A percentile compares a stretch with the other conserved stretches of the same genome.
These are phyloP conservation scores for Borostomias antarcticus DNA, from an alignment of 2,797 vertebrate genomes.

Conservation along the genomic window DNA sequence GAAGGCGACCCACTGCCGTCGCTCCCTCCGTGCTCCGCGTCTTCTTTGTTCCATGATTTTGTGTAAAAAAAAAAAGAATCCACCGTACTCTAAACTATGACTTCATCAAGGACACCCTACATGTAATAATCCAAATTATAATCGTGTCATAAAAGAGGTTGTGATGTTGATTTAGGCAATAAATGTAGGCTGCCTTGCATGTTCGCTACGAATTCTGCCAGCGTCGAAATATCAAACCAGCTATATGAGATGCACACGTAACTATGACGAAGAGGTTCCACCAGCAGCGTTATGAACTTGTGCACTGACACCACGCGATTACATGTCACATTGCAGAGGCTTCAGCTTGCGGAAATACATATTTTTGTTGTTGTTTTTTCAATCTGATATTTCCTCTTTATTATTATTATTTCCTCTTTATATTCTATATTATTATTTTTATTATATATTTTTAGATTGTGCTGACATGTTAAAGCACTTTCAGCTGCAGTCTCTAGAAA, in stretches of 20 bases:
- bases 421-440: too few relatives aligned
- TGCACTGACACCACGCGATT: constrained; percentile 9
- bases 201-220: not conserved
- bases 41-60: constrained; percentile 15
- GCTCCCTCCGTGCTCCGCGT: not conserved
- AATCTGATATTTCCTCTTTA: too few relatives aligned
- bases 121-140: not conserved
- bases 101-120: not conserved
- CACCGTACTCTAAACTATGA: not conserved
- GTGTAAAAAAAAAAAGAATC: not conserved
- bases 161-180: not conserved
- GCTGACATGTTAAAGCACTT: too few relatives aligned
- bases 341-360: not conserved
- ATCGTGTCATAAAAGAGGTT: not conserved
- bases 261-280: not conserved
- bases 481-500: too few relatives aligned
- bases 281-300: not conserved
- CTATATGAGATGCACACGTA: not conserved
- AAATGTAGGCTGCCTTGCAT: not conserved
- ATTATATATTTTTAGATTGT: too few relatives aligned
- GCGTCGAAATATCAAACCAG: not conserved
- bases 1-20: constrained; percentile 7
- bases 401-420: too few relatives aligned
- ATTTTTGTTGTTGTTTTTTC: too few relatives aligned
- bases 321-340: not conserved